Evolutionary conservation across 2,113 vertebrate genomes (phyloP).

Genomic region (Pycnonotus jocosus): DNA sequence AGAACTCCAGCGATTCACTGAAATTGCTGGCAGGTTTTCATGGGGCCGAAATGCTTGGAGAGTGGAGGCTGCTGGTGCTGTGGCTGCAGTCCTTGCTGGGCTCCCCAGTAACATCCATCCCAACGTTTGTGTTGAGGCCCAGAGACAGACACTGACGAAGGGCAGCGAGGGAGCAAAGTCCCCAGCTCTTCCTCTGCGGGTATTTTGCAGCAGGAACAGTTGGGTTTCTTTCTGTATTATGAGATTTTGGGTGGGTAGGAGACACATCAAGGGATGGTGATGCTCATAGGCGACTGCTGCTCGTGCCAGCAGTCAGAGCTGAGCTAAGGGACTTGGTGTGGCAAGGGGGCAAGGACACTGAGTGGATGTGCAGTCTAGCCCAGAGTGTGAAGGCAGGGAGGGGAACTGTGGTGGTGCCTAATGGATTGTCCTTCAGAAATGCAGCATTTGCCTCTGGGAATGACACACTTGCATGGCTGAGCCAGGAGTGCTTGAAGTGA

Average conservation of each 20-base stretch:
- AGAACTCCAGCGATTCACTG: neutral
- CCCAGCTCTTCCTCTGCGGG: neutral
- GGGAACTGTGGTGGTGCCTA: neutral
- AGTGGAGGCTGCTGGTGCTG: neutral
- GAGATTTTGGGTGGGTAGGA: neutral
- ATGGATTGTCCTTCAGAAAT: slow-evolving; percentile 9
- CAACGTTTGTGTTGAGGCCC: accelerated
- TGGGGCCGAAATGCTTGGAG: accelerated
- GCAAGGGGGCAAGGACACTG: neutral
- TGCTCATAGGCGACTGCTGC: neutral
- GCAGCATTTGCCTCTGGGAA: neutral
- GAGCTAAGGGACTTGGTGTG: neutral
- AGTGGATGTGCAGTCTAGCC: neutral
- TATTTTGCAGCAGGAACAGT: neutral
- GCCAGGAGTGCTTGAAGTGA: slow-evolving; percentile 11
- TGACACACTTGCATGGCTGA: neutral
- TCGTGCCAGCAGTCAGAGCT: neutral
- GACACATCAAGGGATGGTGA: neutral
- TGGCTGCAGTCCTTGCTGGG: accelerated
- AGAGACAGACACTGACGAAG: neutral
- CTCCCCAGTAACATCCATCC: neutral
- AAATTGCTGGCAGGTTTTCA: neutral
- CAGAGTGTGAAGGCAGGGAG: neutral
- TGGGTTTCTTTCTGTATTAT: neutral
- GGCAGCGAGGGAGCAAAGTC: neutral